phyloP scores from a whole-genome alignment of 2,113 vertebrate species.

The Craseonycteris thonglongyai region DNA sequence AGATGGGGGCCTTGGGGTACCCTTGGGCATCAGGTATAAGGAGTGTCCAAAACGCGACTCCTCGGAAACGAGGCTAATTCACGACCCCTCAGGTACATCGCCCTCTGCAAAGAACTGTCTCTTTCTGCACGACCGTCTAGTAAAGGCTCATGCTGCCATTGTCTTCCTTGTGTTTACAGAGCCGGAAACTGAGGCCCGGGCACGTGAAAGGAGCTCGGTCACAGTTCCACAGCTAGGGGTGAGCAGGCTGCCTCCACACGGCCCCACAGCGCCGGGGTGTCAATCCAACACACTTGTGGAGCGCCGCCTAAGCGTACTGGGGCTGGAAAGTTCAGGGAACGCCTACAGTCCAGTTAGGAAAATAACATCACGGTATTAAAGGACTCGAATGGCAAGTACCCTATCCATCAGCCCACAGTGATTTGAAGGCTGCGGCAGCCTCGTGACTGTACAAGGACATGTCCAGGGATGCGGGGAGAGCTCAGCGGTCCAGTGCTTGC shows the following conservation, averaged over 20 bases:
- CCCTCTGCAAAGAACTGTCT: neutral
- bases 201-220: neutral
- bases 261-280: neutral
- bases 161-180: neutral
- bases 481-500: too few species aligned
- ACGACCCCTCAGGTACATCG: neutral
- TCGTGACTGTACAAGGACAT: accelerated
- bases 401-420: neutral
- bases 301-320: accelerated
- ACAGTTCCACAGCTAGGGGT: neutral
- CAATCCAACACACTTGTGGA: accelerated
- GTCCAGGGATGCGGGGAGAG: too few species aligned
- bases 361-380: neutral
- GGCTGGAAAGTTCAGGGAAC: too few species aligned
- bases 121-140: neutral
- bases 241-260: accelerated
- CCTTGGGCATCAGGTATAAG: neutral
- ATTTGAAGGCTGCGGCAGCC: neutral
- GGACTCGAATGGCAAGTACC: neutral
- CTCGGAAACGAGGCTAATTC: neutral
- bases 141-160: neutral
- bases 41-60: neutral
- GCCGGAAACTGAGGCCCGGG: neutral
- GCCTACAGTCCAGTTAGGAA: neutral
- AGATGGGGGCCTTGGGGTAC: neutral